Percentiles rank a stretch among this genome's conserved stretches.
Conservation (phyloP, 1,140 invertebrate genomes). For the Dufourea novaeangliae region DNA sequence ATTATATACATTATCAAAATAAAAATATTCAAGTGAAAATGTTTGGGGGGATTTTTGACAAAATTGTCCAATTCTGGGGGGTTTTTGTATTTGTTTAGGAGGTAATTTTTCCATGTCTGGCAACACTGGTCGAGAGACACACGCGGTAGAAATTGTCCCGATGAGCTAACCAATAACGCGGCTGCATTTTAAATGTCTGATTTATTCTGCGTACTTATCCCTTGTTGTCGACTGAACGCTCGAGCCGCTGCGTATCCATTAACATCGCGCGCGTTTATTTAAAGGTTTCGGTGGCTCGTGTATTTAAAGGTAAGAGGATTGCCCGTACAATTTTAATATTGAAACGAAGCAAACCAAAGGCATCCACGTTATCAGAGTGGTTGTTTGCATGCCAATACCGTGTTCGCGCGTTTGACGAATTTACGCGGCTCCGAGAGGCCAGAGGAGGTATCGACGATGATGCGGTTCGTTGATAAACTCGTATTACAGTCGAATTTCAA, state of each 20-base stretch:
- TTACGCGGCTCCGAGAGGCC: slow-evolving; percentile 25
- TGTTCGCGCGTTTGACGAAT: slow-evolving; percentile 44
- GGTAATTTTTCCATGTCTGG: no score
- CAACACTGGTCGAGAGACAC: no score
- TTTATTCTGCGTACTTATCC: background rate
- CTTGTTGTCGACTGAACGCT: background rate
- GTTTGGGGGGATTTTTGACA: no score
- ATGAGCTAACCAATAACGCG: background rate
- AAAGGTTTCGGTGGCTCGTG: background rate
- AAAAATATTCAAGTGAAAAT: no score
- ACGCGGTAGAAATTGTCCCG: background rate
- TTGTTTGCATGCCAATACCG: slow-evolving; percentile 35
- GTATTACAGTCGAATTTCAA: slow-evolving; percentile 62
- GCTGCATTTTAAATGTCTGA: background rate
- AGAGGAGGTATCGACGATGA: slow-evolving; percentile 27
- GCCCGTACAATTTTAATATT: slow-evolving; percentile 11
- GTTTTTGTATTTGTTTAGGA: no score
- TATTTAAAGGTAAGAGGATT: background rate
- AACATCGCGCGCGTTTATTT: background rate
- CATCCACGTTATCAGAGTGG: background rate
- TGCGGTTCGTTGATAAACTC: slow-evolving; percentile 57
- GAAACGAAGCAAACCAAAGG: background rate
- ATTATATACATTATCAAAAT: no score
- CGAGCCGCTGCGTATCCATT: background rate
- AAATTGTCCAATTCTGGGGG: no score